Evolutionary conservation across 2,113 vertebrate genomes (phyloP), one percentile per base, ranked within the genome.

Genomic region (Thalassarche chlororhynchos): DNA sequence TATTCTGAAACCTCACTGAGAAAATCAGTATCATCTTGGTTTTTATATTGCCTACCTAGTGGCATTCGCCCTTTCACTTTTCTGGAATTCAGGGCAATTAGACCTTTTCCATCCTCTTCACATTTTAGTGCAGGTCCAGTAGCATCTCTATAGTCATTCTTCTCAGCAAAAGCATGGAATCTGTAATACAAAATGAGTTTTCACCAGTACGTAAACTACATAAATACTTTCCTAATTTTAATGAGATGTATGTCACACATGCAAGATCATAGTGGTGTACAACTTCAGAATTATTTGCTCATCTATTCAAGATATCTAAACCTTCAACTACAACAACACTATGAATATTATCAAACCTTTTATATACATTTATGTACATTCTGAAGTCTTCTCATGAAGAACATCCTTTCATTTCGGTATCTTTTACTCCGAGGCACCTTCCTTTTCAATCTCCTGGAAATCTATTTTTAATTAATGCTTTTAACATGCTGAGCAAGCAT

Each of bases 141-240:
- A 65, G 96, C 82, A 85, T 78, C 87, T 87, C 62, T n/a, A 13
- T 47, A 93, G 29, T 91, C 87, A 40, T 72, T 97, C 94, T 98
- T 98, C 95, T 96, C 98, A 42, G 92, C 97, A 95, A 99, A 99
- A 60, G 98, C 98, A 62, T 99, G 98, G 95, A 98, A 99, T 94
- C 99, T 99, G 95, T 84, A 98, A 97, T 6, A 85, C 14, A 96
- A 94, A 93, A 85, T 34, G 21, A 72, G 19, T 83, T 94, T 88
- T 82, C 52, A 95, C 6, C 52, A 87, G 61, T 76, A 70, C 2
- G 3, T 29, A 90, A 87, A 77, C 24, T 40, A 60, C 42, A 66
- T 34, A 65, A 93, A 92, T 17, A 89, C 23, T 62, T 93, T 10
- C 17, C 24, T 57, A 72, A 58, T 86, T 87, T 81, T 87, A 71